Percentiles rank a stretch among this genome's conserved stretches.
Conservation (phyloP, 2,888 invertebrate genomes). For the Perizoma flavofasciatum region DNA sequence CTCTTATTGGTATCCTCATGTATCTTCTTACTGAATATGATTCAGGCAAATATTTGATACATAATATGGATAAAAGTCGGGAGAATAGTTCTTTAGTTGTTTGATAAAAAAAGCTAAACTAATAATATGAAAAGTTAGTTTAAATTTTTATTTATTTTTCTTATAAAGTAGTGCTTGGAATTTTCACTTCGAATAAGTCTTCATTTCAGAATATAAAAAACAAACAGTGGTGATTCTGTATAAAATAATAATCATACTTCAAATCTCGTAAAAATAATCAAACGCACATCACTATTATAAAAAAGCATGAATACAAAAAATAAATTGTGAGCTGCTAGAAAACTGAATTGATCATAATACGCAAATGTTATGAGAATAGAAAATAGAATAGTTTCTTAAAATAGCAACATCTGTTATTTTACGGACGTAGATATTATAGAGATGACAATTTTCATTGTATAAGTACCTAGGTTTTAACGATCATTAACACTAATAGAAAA, state of each 20-base stretch:
- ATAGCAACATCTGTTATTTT: conserved; percentile 5
- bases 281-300: conserved; percentile 31
- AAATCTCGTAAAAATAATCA: conserved; percentile 28
- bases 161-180: not conserved
- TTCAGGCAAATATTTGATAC: no score
- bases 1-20: not conserved
- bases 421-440: not conserved
- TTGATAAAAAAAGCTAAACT: no score
- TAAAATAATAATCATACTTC: conserved; percentile 29
- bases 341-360: conserved; percentile 38
- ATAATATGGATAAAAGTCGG: no score
- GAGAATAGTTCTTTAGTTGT: no score
- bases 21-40: not conserved
- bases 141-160: not conserved
- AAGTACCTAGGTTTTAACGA: no score
- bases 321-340: conserved; percentile 38
- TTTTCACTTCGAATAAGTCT: not conserved
- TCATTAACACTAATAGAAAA: no score
- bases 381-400: conserved; percentile 8
- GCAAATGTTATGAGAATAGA: conserved; percentile 33
- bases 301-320: conserved; percentile 33
- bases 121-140: no score
- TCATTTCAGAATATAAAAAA: not conserved
- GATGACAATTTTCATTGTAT: no score
- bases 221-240: conserved; percentile 14